Percentiles rank a stretch among this genome's conserved stretches.
Evolutionary conservation across 1,140 invertebrate genomes (phyloP).

Genomic region (Leguminivora glycinivorella): DNA sequence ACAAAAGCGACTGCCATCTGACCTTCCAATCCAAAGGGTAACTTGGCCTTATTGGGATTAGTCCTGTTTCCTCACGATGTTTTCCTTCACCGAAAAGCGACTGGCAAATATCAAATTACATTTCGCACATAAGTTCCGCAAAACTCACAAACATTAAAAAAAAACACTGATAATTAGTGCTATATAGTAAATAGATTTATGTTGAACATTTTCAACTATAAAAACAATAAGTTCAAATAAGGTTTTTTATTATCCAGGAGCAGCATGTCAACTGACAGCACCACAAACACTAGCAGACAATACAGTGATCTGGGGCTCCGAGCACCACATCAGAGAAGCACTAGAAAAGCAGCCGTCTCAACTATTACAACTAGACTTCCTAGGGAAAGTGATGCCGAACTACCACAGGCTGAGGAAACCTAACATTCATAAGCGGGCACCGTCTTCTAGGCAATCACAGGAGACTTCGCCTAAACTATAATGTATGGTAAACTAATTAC

Average conservation of each 20-base stretch:
- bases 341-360: constrained; percentile 94
- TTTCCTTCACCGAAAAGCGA: no score
- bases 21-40: no score
- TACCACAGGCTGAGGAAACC: constrained; percentile 94
- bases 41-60: no score
- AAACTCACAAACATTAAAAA: no score
- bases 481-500: neutral
- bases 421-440: constrained; percentile 72
- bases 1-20: no score
- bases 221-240: constrained; percentile 22
- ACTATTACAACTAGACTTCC: constrained; percentile 93
- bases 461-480: constrained; percentile 56
- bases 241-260: constrained; percentile 75
- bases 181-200: no score
- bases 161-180: no score
- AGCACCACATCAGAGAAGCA: constrained; percentile 89
- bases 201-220: no score
- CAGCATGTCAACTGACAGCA: constrained; percentile 88
- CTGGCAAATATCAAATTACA: no score
- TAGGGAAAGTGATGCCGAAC: constrained; percentile 94
- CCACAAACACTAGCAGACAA: constrained; percentile 90
- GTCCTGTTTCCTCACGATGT: no score
- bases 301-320: constrained; percentile 92
- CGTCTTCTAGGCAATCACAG: constrained; percentile 62
- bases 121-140: no score